These are phyloP conservation scores for Orthonyx spaldingii DNA, from an alignment of 2,113 vertebrate genomes.

Conservation along the genomic window DNA sequence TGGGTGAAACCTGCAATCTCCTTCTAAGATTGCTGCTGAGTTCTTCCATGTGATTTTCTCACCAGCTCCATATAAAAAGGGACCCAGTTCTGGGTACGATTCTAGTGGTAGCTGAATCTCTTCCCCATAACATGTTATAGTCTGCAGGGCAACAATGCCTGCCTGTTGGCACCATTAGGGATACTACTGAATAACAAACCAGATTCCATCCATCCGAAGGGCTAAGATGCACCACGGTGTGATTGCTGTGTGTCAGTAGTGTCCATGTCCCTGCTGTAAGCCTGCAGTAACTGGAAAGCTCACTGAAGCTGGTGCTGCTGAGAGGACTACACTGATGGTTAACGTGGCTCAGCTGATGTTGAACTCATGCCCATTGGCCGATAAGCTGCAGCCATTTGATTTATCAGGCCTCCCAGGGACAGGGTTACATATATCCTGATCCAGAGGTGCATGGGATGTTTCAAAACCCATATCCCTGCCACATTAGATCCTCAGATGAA, in stretches of 20 bases:
- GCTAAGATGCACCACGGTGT: not conserved
- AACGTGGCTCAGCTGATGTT: not conserved
- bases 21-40: not conserved
- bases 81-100: not conserved
- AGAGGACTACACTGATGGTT: not conserved
- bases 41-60: not conserved
- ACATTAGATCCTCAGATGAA: not conserved
- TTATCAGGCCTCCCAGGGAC: not conserved
- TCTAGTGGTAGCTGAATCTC: not conserved
- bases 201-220: not conserved
- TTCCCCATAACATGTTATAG: not conserved
- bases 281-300: not conserved
- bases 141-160: not conserved
- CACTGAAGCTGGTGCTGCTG: not conserved
- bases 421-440: not conserved
- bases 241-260: not conserved
- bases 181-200: not conserved
- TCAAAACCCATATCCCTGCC: fast-evolving
- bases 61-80: not conserved
- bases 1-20: not conserved
- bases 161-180: not conserved
- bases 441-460: not conserved
- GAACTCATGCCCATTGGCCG: not conserved
- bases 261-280: not conserved
- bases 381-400: not conserved